phyloP scores from a whole-genome alignment of 2,113 vertebrate genomes.

The Nothoprocta perdicaria region DNA sequence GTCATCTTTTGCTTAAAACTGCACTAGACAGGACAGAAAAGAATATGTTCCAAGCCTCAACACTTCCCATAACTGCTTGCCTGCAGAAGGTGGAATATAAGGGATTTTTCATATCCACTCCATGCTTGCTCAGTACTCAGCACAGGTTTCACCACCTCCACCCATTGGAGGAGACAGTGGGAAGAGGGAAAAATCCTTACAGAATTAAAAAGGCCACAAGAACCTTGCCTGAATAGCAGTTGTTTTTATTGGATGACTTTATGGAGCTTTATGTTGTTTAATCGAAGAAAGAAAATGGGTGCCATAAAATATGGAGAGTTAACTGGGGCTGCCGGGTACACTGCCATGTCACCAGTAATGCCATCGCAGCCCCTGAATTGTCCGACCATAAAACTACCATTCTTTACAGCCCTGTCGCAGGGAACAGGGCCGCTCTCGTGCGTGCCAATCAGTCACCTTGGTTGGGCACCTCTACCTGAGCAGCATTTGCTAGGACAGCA shows the following conservation, averaged over 20 bases:
- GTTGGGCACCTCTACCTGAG: slow-evolving; percentile 64
- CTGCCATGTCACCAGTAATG: slow-evolving; percentile 52
- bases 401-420: slow-evolving; percentile 61
- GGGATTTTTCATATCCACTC: neutral
- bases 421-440: neutral
- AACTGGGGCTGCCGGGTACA: slow-evolving; percentile 52
- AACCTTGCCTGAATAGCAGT: slow-evolving; percentile 47
- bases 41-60: neutral
- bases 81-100: neutral
- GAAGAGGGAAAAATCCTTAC: neutral
- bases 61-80: neutral
- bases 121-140: neutral
- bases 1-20: neutral
- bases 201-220: slow-evolving; percentile 49
- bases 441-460: slow-evolving; percentile 50
- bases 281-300: slow-evolving; percentile 69
- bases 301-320: slow-evolving; percentile 63
- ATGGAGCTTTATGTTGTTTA: slow-evolving; percentile 64
- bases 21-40: neutral
- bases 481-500: neutral
- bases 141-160: too few relatives aligned
- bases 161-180: neutral
- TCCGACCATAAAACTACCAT: slow-evolving; percentile 63
- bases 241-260: slow-evolving; percentile 69
- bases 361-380: slow-evolving; percentile 53